Evolutionary conservation across 2,888 invertebrate species (phyloP), one percentile per base, ranked within the genome.

Genomic region (Altica lythri): DNA sequence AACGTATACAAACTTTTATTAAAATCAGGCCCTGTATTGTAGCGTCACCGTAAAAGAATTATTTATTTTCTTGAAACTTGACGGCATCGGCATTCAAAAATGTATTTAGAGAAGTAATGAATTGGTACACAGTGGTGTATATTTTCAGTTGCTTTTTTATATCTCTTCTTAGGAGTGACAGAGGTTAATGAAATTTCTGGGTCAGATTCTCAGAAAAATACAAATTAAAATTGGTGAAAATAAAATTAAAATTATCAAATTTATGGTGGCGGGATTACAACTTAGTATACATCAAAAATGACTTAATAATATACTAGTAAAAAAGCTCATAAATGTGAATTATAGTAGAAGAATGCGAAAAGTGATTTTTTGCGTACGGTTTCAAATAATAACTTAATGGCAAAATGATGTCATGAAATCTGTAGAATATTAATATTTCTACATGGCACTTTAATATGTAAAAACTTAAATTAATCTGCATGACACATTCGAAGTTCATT

Each of bases 61-160:
- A 47, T 47, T 17, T 37, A 16, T 12, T 6, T 27, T 10, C 37
- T 27, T 27, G 17, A 35, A 9, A 4, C 22, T 17, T 22, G 25
- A 17, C 9, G 27, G 38, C 29, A 38, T 29, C 9, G 27, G 38
- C 29, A 38, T 29, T 38, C 17, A 27, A 37, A 47, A 17, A 16
- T 47, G 38, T 38, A 38, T 47, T 47, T 47, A 29, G 13, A 14
- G 29, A n/a, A 14, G 29, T 13, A 17, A 27, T 40, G 37, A 37
- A 46, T 46, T 35, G 25, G 30, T 34, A 40, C 22, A 25, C 40
- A 40, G 40, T 13, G 12, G 19, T 19, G 22, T 40, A 25, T 22
- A 40, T 40, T 40, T 40, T 40, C 40, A 40, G 19, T 40, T 40
- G 22, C 22, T 13, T 4, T 22, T 40, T 40, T 17, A 13, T 40